Evolutionary conservation across 1,140 invertebrate species (phyloP).

Genomic region (Platyura marginata): DNA sequence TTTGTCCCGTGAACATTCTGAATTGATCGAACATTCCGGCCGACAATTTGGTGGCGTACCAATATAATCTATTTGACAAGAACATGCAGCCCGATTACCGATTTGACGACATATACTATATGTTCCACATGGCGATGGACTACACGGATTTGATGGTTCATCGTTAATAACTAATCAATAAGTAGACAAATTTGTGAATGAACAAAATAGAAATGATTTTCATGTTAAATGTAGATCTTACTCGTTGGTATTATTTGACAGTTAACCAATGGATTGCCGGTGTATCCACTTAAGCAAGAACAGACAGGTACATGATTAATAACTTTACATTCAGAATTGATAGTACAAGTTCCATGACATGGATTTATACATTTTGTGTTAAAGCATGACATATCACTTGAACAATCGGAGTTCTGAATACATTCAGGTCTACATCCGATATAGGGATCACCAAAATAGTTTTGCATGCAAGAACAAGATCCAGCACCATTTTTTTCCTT

Average conservation of each 20-base stretch:
- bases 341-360: conserved; percentile 57
- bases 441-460: conserved; percentile 71
- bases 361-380: conserved; percentile 69
- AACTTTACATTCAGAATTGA: conserved; percentile 65
- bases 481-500: conserved; percentile 55
- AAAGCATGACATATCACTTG: conserved; percentile 50
- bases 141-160: conserved; percentile 44
- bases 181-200: conserved; percentile 16
- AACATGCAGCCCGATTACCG: conserved; percentile 56
- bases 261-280: conserved; percentile 53
- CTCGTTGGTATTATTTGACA: conserved; percentile 42
- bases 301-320: conserved; percentile 67
- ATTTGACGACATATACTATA: conserved; percentile 58
- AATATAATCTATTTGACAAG: conserved; percentile 56
- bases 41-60: conserved; percentile 61
- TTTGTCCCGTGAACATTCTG: conserved; percentile 59
- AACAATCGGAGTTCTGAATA: conserved; percentile 62
- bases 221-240: conserved; percentile 27
- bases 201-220: conserved; percentile 10
- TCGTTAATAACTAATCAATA: conserved; percentile 33
- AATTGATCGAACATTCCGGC: conserved; percentile 63
- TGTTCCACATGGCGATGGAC: conserved; percentile 63
- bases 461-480: conserved; percentile 58
- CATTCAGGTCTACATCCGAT: conserved; percentile 62
- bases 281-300: conserved; percentile 51